phyloP scores from a whole-genome alignment of 2,797 vertebrate species.

The Mormyrops boulengeri region DNA sequence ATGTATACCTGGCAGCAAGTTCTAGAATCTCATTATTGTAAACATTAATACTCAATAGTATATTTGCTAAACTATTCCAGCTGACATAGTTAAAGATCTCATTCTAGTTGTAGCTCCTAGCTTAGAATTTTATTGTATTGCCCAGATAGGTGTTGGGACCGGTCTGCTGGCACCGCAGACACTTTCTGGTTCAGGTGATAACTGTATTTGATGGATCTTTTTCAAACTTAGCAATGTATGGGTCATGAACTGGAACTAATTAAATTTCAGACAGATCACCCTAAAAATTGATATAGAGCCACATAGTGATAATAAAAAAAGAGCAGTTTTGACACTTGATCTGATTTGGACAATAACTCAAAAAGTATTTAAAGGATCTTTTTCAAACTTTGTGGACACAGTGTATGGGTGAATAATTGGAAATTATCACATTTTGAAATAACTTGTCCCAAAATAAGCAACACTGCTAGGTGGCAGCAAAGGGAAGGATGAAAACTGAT shows the following conservation, averaged over 20 bases:
- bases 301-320: background rate
- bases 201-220: background rate
- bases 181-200: background rate
- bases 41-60: background rate
- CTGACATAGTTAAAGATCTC: background rate
- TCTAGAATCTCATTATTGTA: background rate
- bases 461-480: too few relatives aligned
- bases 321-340: background rate
- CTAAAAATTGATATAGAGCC: background rate
- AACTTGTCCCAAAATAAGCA: too few relatives aligned
- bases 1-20: background rate
- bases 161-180: background rate
- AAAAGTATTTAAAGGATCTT: background rate
- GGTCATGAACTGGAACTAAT: background rate
- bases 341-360: background rate
- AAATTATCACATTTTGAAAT: background rate
- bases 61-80: background rate
- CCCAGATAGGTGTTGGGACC: too few relatives aligned
- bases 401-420: background rate
- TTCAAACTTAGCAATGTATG: background rate
- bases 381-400: background rate
- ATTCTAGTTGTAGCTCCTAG: background rate
- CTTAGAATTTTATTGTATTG: background rate
- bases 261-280: background rate
- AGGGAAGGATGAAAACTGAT: too few relatives aligned